A percentile compares a stretch with the other conserved stretches of the same genome.
Conservation (phyloP, 2,888 invertebrate species). For the Epirrhoe alternata region DNA sequence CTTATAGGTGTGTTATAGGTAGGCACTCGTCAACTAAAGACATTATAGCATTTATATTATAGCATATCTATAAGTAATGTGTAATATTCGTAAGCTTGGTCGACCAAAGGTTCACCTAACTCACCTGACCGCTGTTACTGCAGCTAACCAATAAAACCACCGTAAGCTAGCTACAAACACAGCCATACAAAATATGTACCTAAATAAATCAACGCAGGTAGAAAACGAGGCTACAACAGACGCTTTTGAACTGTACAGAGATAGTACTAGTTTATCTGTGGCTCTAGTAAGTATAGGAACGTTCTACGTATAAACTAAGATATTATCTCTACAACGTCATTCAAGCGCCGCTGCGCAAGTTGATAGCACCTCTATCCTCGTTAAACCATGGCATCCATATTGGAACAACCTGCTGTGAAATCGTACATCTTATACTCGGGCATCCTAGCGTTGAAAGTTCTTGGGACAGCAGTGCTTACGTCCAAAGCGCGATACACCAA, state of each 20-base stretch:
- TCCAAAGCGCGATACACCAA: constrained; percentile 20
- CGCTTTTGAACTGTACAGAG: neutral
- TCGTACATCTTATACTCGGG: constrained; percentile 30
- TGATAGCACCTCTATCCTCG: constrained; percentile 4
- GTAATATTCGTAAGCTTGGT: no score
- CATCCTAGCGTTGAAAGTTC: constrained; percentile 28
- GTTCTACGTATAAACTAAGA: neutral
- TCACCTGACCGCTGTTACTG: no score
- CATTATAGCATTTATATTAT: no score
- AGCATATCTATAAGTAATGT: no score
- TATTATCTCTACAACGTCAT: constrained; percentile 5
- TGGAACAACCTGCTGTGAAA: constrained; percentile 28
- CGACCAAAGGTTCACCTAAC: no score
- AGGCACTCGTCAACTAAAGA: no score
- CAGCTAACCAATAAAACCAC: no score
- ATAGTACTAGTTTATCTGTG: neutral
- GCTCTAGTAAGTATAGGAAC: neutral
- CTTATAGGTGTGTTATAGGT: neutral
- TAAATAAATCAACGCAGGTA: no score
- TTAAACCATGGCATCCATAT: constrained; percentile 24
- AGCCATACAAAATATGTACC: no score
- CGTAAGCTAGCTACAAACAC: no score
- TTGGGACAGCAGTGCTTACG: constrained; percentile 27
- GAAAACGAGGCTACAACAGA: no score
- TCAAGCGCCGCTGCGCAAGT: constrained; percentile 5